Base-by-base conservation (phyloP, 1,140 invertebrate species). In the Conopomorpha cramerella region DNA sequence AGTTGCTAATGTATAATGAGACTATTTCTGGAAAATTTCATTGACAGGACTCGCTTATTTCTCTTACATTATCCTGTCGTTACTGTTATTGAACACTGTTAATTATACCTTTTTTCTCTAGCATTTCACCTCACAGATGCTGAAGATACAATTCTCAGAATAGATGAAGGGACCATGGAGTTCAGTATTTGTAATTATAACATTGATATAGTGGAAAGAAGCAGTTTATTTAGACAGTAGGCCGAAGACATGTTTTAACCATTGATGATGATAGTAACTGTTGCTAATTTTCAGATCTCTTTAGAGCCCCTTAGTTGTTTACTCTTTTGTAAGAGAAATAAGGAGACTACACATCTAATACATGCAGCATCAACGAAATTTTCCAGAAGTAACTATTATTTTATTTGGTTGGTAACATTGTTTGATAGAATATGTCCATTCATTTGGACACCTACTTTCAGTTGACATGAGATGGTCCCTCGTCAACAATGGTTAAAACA, bases 401-500 rank as follows among this genome's bases (percentile, higher is more conserved):
- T 45, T 58, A 51, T 41, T 59, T 41, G 39, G 37, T 62, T 40
- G 51, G 46, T 61, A 10, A 23, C 19, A 23, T 23, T 23, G 19
- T 60, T 58, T 61, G 49, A 44, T 55, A 61, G 56, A 30, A 36
- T 64, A 55, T 53, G 66, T 74, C 65, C 62, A 50, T 63, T 73
- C 3, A 7, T 62, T 57, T 48, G 65, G 65, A 70, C 64, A 53
- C 49, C 44, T 72, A 49, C 54, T 74, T 72, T 76, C 70, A 72
- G 67, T 72, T 76, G 62, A 72, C 54, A 68, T 68, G 67, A 72
- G 49, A 68, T 56, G 64, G 54, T 71, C 49, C 55, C 51, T 59
- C 58, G 56, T 71, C 66, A 64, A 71, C 67, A 76, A 76, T 76
- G 71, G 71, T 73, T 76, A 76, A 76, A 76, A 76, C 71, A 76